A percentile compares a stretch with the other conserved stretches of the same genome.
phyloP scores from a whole-genome alignment of 1,140 invertebrate species.

The Limonius californicus region DNA sequence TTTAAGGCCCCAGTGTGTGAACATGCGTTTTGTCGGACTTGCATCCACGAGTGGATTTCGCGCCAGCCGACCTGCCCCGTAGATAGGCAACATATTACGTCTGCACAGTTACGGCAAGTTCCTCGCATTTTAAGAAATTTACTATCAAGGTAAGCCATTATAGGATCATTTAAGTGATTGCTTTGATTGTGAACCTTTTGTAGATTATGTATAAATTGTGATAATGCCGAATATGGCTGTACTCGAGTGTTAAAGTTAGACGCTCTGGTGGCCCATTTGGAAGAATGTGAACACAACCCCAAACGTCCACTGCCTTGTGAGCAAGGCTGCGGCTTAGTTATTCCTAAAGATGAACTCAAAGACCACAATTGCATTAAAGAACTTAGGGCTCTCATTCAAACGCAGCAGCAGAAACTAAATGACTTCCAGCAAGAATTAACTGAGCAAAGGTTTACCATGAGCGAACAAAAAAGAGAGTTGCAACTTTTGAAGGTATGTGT shows the following conservation, averaged over 20 bases:
- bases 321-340: constrained; percentile 86
- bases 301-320: constrained; percentile 91
- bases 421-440: constrained; percentile 82
- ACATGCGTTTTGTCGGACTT: constrained; percentile 90
- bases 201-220: constrained; percentile 84
- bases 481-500: constrained; percentile 79
- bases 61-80: constrained; percentile 91
- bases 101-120: constrained; percentile 81
- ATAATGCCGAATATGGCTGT: constrained; percentile 87
- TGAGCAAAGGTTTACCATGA: constrained; percentile 82
- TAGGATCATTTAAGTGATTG: not conserved
- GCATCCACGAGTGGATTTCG: constrained; percentile 92
- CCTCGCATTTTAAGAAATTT: constrained; percentile 90
- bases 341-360: constrained; percentile 92
- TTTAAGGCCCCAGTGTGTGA: constrained; percentile 89
- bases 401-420: constrained; percentile 79
- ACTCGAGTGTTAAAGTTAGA: constrained; percentile 82
- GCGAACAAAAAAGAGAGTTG: constrained; percentile 85
- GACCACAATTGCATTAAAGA: constrained; percentile 93
- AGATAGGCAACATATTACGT: constrained; percentile 83
- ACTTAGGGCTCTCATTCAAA: constrained; percentile 76
- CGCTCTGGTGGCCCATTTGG: constrained; percentile 72
- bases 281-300: constrained; percentile 92
- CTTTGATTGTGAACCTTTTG: constrained; percentile 24
- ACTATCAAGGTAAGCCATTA: constrained; percentile 61